phyloP scores from a whole-genome alignment of 2,113 vertebrate genomes.

The Macquaria ambigua region DNA sequence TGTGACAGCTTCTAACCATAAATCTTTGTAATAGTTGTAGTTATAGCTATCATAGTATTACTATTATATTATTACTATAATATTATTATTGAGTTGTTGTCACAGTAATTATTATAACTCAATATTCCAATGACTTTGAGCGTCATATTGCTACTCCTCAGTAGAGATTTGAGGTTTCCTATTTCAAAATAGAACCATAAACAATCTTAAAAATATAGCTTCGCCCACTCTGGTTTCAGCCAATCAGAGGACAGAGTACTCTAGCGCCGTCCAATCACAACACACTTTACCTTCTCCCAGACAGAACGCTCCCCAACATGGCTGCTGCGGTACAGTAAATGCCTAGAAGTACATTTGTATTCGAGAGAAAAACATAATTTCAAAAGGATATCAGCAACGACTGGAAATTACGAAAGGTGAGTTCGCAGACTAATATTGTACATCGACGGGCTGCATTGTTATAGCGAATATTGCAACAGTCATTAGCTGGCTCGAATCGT shows the following conservation, averaged over 20 bases:
- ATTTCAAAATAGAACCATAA: slow-evolving; percentile 55
- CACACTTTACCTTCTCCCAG: background rate
- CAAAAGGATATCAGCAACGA: background rate
- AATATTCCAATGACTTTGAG: background rate
- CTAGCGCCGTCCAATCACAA: slow-evolving; percentile 53
- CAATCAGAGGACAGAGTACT: slow-evolving; percentile 48
- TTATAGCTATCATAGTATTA: background rate
- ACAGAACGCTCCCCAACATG: slow-evolving; percentile 66
- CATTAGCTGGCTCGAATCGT: background rate
- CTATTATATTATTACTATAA: background rate
- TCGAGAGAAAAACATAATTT: background rate
- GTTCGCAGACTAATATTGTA: background rate
- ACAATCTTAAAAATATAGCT: background rate
- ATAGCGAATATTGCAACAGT: too few species aligned
- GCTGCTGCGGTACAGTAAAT: slow-evolving; percentile 66
- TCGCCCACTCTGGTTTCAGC: slow-evolving; percentile 5
- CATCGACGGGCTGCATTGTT: background rate
- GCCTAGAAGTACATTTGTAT: slow-evolving; percentile 1
- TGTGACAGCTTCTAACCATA: background rate
- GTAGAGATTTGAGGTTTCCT: slow-evolving; percentile 34
- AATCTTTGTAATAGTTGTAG: background rate
- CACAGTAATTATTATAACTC: background rate
- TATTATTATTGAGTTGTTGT: background rate
- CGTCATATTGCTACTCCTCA: background rate
- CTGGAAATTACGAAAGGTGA: slow-evolving; percentile 25